A percentile compares a stretch with the other conserved stretches of the same genome.
phyloP scores from a whole-genome alignment of 2,888 invertebrate species.

The Zhuqinia jingwanae region DNA sequence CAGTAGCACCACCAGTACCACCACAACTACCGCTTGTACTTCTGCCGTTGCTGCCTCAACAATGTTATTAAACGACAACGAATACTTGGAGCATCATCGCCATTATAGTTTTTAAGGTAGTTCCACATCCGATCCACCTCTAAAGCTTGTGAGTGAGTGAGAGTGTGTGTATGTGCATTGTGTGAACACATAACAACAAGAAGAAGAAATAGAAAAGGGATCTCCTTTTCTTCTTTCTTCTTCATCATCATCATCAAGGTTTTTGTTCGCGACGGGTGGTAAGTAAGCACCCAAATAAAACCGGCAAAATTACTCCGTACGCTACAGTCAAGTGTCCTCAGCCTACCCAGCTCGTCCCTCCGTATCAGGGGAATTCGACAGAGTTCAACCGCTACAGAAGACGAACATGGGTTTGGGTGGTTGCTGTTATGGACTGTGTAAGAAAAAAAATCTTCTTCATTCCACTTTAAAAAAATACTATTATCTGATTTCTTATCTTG shows the following conservation, averaged over 20 bases:
- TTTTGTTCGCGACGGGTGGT: constrained; percentile 55
- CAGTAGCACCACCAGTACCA: not conserved
- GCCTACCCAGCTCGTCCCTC: constrained; percentile 60
- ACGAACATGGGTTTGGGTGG: constrained; percentile 76
- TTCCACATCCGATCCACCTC: not conserved
- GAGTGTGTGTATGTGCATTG: too few species aligned
- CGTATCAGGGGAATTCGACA: constrained; percentile 61
- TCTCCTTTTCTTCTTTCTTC: not conserved
- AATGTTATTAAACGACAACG: too few species aligned
- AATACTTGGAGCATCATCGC: too few species aligned
- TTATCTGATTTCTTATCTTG: not conserved
- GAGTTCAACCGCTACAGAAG: constrained; percentile 74
- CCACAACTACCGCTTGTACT: too few species aligned
- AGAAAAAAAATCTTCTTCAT: constrained; percentile 55
- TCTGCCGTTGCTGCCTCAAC: too few species aligned
- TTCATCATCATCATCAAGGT: constrained; percentile 9
- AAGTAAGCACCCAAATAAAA: constrained; percentile 56
- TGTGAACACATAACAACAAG: too few species aligned
- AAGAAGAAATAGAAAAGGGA: too few species aligned
- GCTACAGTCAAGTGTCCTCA: constrained; percentile 71
- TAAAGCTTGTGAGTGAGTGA: too few species aligned
- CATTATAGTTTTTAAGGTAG: not conserved
- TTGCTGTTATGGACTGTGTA: constrained; percentile 74
- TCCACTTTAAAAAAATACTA: too few species aligned
- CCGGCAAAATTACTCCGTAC: constrained; percentile 74